Evolutionary conservation across 2,113 vertebrate genomes (phyloP).

Genomic region (Percina caprodes): DNA sequence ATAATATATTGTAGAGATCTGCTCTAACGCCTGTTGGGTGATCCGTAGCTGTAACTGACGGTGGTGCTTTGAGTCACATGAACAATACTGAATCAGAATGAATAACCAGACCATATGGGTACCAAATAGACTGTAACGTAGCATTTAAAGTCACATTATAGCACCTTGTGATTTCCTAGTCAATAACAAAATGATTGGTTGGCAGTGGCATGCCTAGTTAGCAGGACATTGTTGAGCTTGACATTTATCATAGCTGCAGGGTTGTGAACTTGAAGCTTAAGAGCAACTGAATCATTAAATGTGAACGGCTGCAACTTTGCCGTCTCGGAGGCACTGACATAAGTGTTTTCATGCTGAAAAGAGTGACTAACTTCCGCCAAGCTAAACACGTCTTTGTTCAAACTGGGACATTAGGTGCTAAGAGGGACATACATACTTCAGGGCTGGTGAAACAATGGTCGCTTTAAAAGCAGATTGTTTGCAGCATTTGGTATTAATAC

Average conservation of each 20-base stretch:
- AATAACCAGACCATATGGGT: slow-evolving; percentile 50
- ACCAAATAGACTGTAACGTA: slow-evolving; percentile 38
- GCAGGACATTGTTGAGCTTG: slow-evolving; percentile 72
- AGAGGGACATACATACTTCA: slow-evolving; percentile 55
- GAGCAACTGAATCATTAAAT: slow-evolving; percentile 76
- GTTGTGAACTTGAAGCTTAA: slow-evolving; percentile 75
- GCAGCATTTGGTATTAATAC: slow-evolving; percentile 67
- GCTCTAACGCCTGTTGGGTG: slow-evolving; percentile 15
- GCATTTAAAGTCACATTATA: slow-evolving; percentile 74
- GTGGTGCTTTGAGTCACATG: slow-evolving; percentile 39
- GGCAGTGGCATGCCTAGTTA: slow-evolving; percentile 77
- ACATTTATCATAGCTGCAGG: slow-evolving; percentile 82
- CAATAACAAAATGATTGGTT: slow-evolving; percentile 77
- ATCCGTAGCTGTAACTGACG: slow-evolving; percentile 28
- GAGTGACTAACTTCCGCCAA: slow-evolving; percentile 75
- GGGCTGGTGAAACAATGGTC: slow-evolving; percentile 55
- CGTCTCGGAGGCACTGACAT: slow-evolving; percentile 68
- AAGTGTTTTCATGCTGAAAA: slow-evolving; percentile 81
- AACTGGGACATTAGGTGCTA: slow-evolving; percentile 72
- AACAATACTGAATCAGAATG: slow-evolving; percentile 24
- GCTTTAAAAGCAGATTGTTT: slow-evolving; percentile 67
- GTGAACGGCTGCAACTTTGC: slow-evolving; percentile 60
- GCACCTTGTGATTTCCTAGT: slow-evolving; percentile 62
- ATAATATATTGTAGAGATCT: slow-evolving; percentile 22
- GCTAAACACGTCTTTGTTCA: slow-evolving; percentile 73